These are phyloP conservation scores for Ornithoptera priamus DNA, from an alignment of 2,888 invertebrate genomes.

Conservation along the genomic window DNA sequence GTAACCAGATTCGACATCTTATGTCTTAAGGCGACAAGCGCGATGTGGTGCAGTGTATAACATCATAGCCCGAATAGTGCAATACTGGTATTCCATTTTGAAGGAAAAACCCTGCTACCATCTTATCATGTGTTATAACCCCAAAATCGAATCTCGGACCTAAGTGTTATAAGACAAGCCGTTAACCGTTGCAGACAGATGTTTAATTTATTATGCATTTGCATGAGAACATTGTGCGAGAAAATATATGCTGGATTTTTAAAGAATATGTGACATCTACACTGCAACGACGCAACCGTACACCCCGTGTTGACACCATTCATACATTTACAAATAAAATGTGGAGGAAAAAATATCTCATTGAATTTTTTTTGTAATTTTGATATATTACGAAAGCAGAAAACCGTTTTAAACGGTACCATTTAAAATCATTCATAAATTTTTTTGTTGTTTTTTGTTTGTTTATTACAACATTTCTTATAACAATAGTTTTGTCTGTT, in stretches of 20 bases:
- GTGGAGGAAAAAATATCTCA: neutral
- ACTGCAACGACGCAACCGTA: neutral
- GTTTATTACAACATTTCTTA: too few species aligned
- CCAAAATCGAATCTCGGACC: neutral
- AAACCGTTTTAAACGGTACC: too few species aligned
- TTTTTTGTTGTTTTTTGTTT: too few species aligned
- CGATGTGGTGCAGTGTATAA: too few species aligned
- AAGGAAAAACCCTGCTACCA: too few species aligned
- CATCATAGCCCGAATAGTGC: too few species aligned
- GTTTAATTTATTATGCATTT: neutral
- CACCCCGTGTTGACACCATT: neutral
- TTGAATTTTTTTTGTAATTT: neutral
- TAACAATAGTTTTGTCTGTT: too few species aligned
- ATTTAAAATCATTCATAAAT: too few species aligned
- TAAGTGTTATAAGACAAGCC: neutral
- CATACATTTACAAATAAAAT: neutral
- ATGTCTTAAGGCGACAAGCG: too few species aligned
- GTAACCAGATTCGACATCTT: too few species aligned
- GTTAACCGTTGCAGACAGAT: neutral
- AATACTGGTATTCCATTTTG: too few species aligned
- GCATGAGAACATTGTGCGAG: neutral
- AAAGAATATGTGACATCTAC: neutral
- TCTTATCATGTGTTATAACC: neutral
- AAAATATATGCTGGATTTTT: neutral
- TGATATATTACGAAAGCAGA: too few species aligned